phyloP scores from a whole-genome alignment of 92 coral and sea anemone genomes.

The Epizoanthus ramosus region DNA sequence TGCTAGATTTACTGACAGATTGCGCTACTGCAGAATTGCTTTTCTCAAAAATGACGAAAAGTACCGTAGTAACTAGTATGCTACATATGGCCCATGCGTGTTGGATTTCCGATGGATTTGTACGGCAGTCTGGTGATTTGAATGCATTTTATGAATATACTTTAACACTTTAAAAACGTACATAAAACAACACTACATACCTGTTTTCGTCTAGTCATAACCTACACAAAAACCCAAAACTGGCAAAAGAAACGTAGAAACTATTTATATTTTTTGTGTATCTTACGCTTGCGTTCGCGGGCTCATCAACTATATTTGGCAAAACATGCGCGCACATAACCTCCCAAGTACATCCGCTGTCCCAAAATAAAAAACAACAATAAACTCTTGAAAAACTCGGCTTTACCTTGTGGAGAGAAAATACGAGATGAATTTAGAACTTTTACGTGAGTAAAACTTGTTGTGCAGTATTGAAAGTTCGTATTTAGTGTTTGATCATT shows the following conservation, averaged over 20 bases:
- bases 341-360: slow-evolving; percentile 12
- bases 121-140: no score
- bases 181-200: neutral
- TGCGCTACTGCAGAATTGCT: no score
- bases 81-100: no score
- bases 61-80: no score
- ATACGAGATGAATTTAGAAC: slow-evolving; percentile 85
- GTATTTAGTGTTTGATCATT: neutral
- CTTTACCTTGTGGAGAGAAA: neutral
- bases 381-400: neutral
- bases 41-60: no score
- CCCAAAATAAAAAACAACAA: neutral
- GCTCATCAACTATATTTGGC: neutral
- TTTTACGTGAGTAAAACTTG: slow-evolving; percentile 83
- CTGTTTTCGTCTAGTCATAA: slow-evolving; percentile 27
- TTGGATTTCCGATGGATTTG: no score
- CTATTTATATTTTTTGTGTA: no score
- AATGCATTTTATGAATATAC: no score
- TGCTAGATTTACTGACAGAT: no score
- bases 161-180: no score
- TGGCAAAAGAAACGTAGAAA: no score
- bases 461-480: neutral
- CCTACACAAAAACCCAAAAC: neutral
- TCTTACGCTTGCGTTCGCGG: neutral
- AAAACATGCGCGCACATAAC: slow-evolving; percentile 25